Base-by-base conservation (phyloP, 92 coral and sea anemone genomes). In the Scolanthus callimorphus region DNA sequence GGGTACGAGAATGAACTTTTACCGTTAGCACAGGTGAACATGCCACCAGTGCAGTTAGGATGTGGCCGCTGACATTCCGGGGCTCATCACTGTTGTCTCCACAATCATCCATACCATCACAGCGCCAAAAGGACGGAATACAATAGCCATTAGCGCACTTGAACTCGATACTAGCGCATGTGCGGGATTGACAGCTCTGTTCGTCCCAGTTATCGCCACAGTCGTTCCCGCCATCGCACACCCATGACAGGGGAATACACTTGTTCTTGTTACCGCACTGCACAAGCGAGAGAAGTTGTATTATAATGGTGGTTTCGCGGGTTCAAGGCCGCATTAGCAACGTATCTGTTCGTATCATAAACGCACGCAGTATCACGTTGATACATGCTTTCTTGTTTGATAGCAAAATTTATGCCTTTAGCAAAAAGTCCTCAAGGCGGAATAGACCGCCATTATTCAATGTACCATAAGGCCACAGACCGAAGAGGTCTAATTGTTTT, bases 121-220 rank as follows among this genome's bases (percentile, higher is more conserved):
- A 87, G 52, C 28, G 74, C 95, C 95, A 87, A 0, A 23, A 59
- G 22, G 20, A 23, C 1, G 92, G 85, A 27, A 85, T 81, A 54
- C 89, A 83, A 31, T 59, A 59, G 38, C 88, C 80, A 4, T 63
- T 57, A 1, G 63, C 13, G 38, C 97, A 88, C n/a, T 63, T 81
- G 58, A 75, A 87, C 51, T 89, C 79, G 39, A 45, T 43, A 8
- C 25, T 29, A 12, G 68, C 54, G 55, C 97, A 91, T 1, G 85
- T 70, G 29, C 49, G 73, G 22, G 69, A 63, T 22, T 70, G 67
- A 31, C 95, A 87, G 25, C 53, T 70, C 22, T 59, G 61, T 64
- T 87, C 95, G 29, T 87, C 95, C 90, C 90, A 87, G 13, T 59
- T 46, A 25, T 81, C 86, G 1, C 87, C 85, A 27, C 97, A 91